Percentiles rank a stretch among this genome's conserved stretches.
phyloP scores from a whole-genome alignment of 2,797 vertebrate species.

The Iguana delicatissima region DNA sequence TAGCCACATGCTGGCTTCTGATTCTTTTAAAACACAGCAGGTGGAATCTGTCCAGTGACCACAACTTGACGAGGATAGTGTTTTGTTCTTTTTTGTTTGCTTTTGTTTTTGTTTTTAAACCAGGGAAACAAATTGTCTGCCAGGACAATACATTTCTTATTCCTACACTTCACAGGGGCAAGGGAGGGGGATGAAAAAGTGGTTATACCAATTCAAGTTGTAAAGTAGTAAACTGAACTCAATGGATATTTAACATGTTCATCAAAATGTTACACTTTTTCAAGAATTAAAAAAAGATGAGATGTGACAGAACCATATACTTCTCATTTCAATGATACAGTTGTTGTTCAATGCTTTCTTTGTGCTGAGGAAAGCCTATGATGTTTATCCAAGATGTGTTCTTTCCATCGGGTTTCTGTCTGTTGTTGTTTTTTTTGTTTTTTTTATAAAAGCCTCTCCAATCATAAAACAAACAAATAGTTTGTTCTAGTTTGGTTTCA shows the following conservation, averaged over 20 bases:
- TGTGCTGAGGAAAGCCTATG: slow-evolving; percentile 27
- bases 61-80: slow-evolving; percentile 31
- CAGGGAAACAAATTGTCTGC: slow-evolving; percentile 59
- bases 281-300: slow-evolving; percentile 64
- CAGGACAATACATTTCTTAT: slow-evolving; percentile 64
- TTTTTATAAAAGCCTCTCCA: neutral
- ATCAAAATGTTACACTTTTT: slow-evolving; percentile 68
- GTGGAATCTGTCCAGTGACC: slow-evolving; percentile 58
- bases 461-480: neutral
- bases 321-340: slow-evolving; percentile 66
- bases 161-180: slow-evolving; percentile 64
- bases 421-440: neutral
- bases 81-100: slow-evolving; percentile 40
- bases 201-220: slow-evolving; percentile 64
- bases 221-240: slow-evolving; percentile 69
- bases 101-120: slow-evolving; percentile 58
- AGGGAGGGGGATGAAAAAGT: slow-evolving; percentile 25
- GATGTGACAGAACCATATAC: slow-evolving; percentile 53
- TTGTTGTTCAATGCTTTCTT: slow-evolving; percentile 34
- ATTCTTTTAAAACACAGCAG: slow-evolving; percentile 64
- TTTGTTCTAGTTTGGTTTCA: slow-evolving; percentile 20
- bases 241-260: slow-evolving; percentile 69
- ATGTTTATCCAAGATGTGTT: neutral
- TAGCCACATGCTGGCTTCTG: slow-evolving; percentile 73
- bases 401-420: fast-evolving